Percentiles rank a stretch among this genome's conserved stretches.
These are phyloP conservation scores for Carassius carassius DNA, from an alignment of 2,113 vertebrate genomes.

Conservation along the genomic window DNA sequence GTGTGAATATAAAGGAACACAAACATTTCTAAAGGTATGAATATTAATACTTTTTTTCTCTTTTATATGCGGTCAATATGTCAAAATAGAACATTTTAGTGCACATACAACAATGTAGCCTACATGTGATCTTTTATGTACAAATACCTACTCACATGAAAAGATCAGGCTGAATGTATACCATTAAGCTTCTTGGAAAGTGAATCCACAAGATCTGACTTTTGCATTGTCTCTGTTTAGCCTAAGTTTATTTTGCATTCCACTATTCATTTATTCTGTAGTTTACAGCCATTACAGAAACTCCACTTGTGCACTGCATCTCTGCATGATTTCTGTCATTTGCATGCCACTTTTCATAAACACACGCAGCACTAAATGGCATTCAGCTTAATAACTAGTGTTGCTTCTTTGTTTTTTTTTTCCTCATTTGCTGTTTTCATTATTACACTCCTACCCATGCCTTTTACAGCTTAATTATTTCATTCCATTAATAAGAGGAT, in stretches of 20 bases:
- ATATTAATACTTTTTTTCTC: too few relatives aligned
- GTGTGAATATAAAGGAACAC: too few relatives aligned
- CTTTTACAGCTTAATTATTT: neutral
- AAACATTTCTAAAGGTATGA: too few relatives aligned
- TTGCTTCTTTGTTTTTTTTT: neutral
- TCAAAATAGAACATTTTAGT: too few relatives aligned
- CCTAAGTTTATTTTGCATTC: neutral
- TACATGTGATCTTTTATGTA: too few relatives aligned
- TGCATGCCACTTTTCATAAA: neutral
- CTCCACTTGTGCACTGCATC: neutral
- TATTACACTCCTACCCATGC: neutral
- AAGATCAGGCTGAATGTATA: too few relatives aligned
- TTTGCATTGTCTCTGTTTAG: neutral
- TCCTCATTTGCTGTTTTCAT: neutral
- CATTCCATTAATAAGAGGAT: neutral
- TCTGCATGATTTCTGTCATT: neutral
- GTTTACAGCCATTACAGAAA: neutral
- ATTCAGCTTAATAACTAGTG: neutral
- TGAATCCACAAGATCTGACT: too few relatives aligned
- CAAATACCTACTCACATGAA: too few relatives aligned
- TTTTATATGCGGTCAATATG: too few relatives aligned
- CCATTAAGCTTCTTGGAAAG: too few relatives aligned
- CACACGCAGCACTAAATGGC: neutral
- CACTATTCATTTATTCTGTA: neutral
- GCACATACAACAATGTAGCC: too few relatives aligned